Conservation (phyloP, 2,797 vertebrate species). For the Apogon hyalosoma region DNA sequence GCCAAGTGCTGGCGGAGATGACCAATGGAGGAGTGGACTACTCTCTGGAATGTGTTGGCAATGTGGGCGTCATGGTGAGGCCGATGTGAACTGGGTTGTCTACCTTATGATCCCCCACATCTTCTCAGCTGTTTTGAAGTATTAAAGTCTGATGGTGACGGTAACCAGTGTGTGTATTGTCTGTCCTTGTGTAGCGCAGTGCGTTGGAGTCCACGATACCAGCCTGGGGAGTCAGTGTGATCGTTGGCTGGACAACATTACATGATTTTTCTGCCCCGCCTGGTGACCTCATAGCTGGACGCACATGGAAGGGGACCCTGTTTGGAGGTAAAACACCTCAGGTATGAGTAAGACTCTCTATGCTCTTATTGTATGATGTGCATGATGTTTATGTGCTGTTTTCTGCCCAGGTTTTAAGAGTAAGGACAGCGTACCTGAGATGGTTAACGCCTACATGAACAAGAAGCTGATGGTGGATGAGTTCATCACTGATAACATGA, state of each 20-base stretch:
- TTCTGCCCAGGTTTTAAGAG: constrained; percentile 82
- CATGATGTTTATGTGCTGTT: too few species aligned
- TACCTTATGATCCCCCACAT: too few species aligned
- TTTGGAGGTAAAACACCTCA: constrained; percentile 88
- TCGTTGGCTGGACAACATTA: constrained; percentile 90
- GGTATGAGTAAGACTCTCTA: too few species aligned
- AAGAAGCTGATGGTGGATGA: constrained; percentile 89
- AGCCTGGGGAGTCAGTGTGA: constrained; percentile 92
- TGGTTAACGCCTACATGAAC: constrained; percentile 87
- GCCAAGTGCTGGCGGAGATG: constrained; percentile 89
- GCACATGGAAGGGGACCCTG: constrained; percentile 92
- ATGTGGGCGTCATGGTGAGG: constrained; percentile 90
- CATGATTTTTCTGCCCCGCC: constrained; percentile 88
- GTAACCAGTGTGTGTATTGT: too few species aligned
- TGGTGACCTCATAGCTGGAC: constrained; percentile 89
- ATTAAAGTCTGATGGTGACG: too few species aligned
- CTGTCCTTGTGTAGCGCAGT: constrained; percentile 79
- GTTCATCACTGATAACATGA: constrained; percentile 89
- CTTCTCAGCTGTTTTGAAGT: too few species aligned
- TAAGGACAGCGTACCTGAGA: constrained; percentile 81
- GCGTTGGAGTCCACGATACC: constrained; percentile 91
- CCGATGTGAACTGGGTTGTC: background rate
- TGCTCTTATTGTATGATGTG: background rate
- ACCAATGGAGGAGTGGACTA: constrained; percentile 93
- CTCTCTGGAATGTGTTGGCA: constrained; percentile 94